phyloP scores from a whole-genome alignment of 2,888 invertebrate genomes.

The Ashinkailepas kermadecensis region DNA sequence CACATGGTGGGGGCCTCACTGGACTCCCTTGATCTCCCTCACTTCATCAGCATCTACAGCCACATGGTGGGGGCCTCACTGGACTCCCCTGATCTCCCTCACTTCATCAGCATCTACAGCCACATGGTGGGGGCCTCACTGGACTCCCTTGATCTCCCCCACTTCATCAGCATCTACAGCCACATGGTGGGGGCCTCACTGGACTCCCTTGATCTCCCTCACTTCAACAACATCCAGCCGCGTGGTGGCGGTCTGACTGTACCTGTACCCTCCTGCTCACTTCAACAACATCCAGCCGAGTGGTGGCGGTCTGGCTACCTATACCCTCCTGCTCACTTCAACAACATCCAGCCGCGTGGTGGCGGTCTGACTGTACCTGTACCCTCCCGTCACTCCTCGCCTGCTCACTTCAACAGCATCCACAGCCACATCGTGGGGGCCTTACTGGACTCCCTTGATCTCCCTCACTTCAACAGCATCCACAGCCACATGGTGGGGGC shows the following conservation, averaged over 20 bases:
- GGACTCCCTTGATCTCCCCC: neutral
- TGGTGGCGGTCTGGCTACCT: slow-evolving; percentile 73
- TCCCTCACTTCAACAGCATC: slow-evolving; percentile 56
- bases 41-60: slow-evolving; percentile 67
- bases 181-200: slow-evolving; percentile 72
- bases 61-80: slow-evolving; percentile 72
- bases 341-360: too few species aligned
- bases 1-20: too few species aligned
- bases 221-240: neutral
- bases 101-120: neutral
- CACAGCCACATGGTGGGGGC: slow-evolving; percentile 76
- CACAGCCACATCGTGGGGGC: slow-evolving; percentile 43
- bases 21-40: neutral
- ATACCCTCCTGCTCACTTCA: neutral
- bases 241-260: too few species aligned
- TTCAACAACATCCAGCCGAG: slow-evolving; percentile 73
- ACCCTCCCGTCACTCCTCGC: neutral
- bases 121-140: too few species aligned
- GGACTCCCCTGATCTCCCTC: slow-evolving; percentile 24
- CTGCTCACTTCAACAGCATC: slow-evolving; percentile 56
- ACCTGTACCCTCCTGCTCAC: neutral
- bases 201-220: slow-evolving; percentile 25
- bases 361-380: too few species aligned
- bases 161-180: slow-evolving; percentile 67
- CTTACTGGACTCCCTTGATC: neutral